phyloP scores from a whole-genome alignment of 2,113 vertebrate species.

The Hydrochoerus hydrochaeris region DNA sequence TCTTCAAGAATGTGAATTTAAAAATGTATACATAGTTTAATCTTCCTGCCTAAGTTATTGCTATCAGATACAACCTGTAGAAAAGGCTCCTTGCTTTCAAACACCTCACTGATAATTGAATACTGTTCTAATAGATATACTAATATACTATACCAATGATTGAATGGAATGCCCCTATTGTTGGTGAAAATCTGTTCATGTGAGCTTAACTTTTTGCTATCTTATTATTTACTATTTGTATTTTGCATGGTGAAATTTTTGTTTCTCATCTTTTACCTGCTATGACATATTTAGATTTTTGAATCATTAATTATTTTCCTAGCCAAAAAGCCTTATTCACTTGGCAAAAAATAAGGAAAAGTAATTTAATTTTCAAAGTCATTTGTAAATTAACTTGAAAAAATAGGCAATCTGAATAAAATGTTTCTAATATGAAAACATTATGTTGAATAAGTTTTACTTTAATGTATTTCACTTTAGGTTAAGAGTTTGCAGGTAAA shows the following conservation, averaged over 20 bases:
- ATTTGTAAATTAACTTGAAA: background rate
- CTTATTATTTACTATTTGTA: background rate
- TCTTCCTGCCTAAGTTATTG: background rate
- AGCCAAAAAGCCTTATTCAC: background rate
- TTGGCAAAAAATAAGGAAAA: background rate
- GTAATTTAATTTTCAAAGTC: background rate
- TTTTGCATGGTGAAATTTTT: background rate
- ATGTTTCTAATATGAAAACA: background rate
- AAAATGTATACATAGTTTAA: background rate
- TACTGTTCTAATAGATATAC: background rate
- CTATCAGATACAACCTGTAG: background rate
- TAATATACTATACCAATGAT: background rate
- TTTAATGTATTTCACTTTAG: background rate
- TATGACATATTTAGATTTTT: background rate
- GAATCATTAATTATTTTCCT: conserved; percentile 5
- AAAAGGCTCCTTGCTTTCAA: background rate
- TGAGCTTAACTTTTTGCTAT: background rate
- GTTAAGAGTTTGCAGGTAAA: background rate
- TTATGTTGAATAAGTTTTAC: background rate
- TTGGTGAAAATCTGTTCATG: background rate
- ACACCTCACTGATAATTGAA: background rate
- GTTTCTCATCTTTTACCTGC: background rate
- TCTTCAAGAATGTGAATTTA: background rate
- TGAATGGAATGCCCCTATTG: background rate
- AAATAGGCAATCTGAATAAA: background rate